Evolutionary conservation across 2,113 vertebrate species (phyloP), one percentile per base, ranked within the genome.

Genomic region (Willisornis vidua): DNA sequence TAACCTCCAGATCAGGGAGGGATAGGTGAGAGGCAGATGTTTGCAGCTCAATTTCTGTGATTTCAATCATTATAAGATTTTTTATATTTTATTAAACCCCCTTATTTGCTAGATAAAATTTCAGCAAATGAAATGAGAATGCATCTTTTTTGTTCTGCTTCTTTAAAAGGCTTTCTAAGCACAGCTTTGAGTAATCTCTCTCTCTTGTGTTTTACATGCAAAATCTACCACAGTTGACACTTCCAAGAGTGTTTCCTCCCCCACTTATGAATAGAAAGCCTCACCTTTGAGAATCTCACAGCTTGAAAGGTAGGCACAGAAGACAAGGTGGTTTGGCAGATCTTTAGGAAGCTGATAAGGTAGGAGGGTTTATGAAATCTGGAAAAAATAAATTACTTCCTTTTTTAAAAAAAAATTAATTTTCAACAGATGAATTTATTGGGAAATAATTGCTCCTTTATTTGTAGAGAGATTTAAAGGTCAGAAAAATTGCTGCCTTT

Each of bases 391-490:
- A 67, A 68, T 57, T 67, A 37, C 19, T 63, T 58, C 68, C n/a
- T 28, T 23, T 31, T 18, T 41, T 28, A 9, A 6, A 43, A 26
- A 39, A 16, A 57, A 41, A n/a, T 62, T 45, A 41, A 46, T 74
- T 75, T 78, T 84, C 48, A 87, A 46, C 35, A 85, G 26, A 82
- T 79, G 51, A 62, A 84, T 73, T 95, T 94, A 76, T 79, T 92
- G 76, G 74, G 61, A 92, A 92, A 77, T 91, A 95, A 87, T 83
- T 83, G 23, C 31, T 85, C 29, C 85, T 84, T 90, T 93, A 70
- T 93, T 93, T 91, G 67, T 84, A 88, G 62, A 26, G 73, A 85
- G 84, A 87, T 95, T 92, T 96, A 96, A 85, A 90, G 90, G 74
- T 94, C 93, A 92, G 78, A 58, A 94, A 92, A 95, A 90, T 35